Evolutionary conservation across 2,113 vertebrate genomes (phyloP).

Genomic region (Haliaeetus leucogaster): DNA sequence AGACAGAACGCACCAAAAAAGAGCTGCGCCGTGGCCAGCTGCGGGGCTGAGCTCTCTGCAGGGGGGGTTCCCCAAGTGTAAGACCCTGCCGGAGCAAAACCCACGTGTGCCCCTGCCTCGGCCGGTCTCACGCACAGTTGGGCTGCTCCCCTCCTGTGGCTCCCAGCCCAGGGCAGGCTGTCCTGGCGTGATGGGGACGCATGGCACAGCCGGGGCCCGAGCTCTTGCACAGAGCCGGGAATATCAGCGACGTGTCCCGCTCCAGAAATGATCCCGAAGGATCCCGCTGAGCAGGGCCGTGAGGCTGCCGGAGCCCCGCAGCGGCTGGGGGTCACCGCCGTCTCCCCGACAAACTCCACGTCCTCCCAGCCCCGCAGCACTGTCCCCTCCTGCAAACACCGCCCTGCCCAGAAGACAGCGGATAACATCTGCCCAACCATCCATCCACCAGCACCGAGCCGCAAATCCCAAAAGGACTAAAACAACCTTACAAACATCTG

Average conservation of each 20-base stretch:
- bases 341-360: fast-evolving
- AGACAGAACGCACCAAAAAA: not conserved
- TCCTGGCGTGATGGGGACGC: fast-evolving
- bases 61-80: fast-evolving
- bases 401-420: not conserved
- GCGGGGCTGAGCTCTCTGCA: not conserved
- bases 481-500: not conserved
- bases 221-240: not conserved
- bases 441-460: not conserved
- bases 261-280: not conserved
- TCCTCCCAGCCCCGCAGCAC: not conserved
- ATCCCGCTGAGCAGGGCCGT: fast-evolving
- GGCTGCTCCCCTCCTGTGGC: not conserved
- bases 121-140: fast-evolving
- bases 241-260: fast-evolving
- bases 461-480: fast-evolving
- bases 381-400: fast-evolving
- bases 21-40: not conserved
- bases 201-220: fast-evolving
- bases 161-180: not conserved
- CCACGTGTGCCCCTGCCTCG: fast-evolving
- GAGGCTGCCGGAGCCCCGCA: not conserved
- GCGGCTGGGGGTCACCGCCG: not conserved
- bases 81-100: not conserved
- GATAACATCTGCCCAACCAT: not conserved